Evolutionary conservation across 1,140 invertebrate species (phyloP).

Genomic region (Eubasilissa regina): DNA sequence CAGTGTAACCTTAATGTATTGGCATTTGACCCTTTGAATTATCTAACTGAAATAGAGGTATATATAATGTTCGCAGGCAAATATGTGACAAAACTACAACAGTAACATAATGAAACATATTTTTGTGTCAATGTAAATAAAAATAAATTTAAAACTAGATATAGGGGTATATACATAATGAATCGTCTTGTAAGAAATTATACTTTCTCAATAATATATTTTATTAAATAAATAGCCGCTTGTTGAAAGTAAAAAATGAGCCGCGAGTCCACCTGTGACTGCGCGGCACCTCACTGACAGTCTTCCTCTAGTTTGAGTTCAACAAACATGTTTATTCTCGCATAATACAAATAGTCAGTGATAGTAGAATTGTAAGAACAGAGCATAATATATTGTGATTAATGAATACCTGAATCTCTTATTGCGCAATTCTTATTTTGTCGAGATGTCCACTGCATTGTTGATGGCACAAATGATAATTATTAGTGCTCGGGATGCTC

Average conservation of each 20-base stretch:
- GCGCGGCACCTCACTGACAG: not conserved
- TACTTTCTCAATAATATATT: slow-evolving; percentile 52
- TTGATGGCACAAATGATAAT: not conserved
- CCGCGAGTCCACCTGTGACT: not conserved
- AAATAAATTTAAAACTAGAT: slow-evolving; percentile 43
- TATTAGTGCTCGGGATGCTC: not conserved
- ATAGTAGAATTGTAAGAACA: slow-evolving; percentile 2
- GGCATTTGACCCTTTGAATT: not conserved
- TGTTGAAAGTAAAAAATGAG: slow-evolving; percentile 43
- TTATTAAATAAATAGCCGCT: slow-evolving; percentile 51
- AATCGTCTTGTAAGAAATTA: slow-evolving; percentile 54
- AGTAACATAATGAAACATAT: slow-evolving; percentile 42
- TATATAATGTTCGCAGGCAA: not conserved
- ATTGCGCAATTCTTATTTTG: slow-evolving; percentile 29
- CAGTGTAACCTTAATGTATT: slow-evolving; percentile 17
- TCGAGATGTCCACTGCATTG: not conserved
- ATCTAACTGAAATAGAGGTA: slow-evolving; percentile 8
- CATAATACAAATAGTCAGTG: not conserved
- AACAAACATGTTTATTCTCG: not conserved
- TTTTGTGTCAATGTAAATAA: slow-evolving; percentile 58
- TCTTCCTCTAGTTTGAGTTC: slow-evolving; percentile 23
- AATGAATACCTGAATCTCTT: slow-evolving; percentile 14
- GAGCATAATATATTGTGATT: slow-evolving; percentile 19
- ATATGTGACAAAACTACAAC: not conserved
- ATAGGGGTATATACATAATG: slow-evolving; percentile 52